Percentiles rank a stretch among this genome's conserved stretches.
Evolutionary conservation across 1,140 invertebrate species (phyloP).

Genomic region (Achatina immaculata): DNA sequence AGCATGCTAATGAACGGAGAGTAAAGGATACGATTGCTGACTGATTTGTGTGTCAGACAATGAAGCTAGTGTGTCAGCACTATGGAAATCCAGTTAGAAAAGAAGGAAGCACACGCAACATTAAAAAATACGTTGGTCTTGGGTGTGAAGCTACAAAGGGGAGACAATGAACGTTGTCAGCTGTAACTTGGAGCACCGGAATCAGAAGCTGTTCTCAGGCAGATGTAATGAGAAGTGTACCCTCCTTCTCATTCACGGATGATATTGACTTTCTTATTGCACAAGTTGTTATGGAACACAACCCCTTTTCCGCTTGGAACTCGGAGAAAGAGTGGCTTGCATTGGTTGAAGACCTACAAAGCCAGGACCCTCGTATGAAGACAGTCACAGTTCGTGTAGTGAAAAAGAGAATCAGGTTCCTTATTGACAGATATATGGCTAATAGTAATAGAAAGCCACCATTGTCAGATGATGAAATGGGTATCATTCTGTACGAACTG

Average conservation of each 20-base stretch:
- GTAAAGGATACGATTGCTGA: slow-evolving; percentile 28
- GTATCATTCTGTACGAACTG: slow-evolving; percentile 30
- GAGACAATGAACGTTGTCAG: slow-evolving; percentile 24
- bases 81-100: slow-evolving; percentile 28
- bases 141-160: slow-evolving; percentile 33
- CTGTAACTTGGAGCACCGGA: slow-evolving; percentile 34
- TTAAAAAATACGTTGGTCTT: slow-evolving; percentile 32
- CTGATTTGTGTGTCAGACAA: slow-evolving; percentile 30
- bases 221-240: slow-evolving; percentile 18
- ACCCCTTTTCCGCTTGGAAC: slow-evolving; percentile 27
- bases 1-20: slow-evolving; percentile 31
- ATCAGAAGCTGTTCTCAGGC: slow-evolving; percentile 25
- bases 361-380: slow-evolving; percentile 10
- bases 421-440: slow-evolving; percentile 36
- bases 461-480: slow-evolving; percentile 34
- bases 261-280: slow-evolving; percentile 32
- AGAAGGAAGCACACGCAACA: slow-evolving; percentile 5
- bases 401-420: slow-evolving; percentile 34
- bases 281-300: slow-evolving; percentile 34
- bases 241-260: slow-evolving; percentile 35
- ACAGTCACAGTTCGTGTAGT: slow-evolving; percentile 31
- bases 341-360: slow-evolving; percentile 20
- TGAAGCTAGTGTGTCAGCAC: slow-evolving; percentile 27
- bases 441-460: slow-evolving; percentile 37
- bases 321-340: slow-evolving; percentile 26